Base-by-base conservation (phyloP, 2,888 invertebrate genomes). In the Ophioninae sp. region DNA sequence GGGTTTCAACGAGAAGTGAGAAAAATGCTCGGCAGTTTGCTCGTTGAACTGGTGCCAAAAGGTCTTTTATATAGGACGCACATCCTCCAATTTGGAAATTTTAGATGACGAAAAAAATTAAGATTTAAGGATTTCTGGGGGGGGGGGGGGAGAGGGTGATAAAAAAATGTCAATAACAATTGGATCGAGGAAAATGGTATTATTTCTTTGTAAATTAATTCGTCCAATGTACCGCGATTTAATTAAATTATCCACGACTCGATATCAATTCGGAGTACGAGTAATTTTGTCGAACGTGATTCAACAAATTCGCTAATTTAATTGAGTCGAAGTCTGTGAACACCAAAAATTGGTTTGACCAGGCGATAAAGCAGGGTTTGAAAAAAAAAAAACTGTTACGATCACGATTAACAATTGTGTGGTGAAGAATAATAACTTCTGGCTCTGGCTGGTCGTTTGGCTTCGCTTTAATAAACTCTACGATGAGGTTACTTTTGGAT, bases 1-100 rank as follows among this genome's bases (percentile, higher is more conserved):
- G 41, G 22, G n/a, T 41, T 7, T 39, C 22, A 10, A 20, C 71
- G 41, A 39, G 51, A 51, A 65, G 51, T 59, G 41, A 51, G 71
- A 17, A 67, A 75, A 74, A 67, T 74, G 20, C 41, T 74, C 65
- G 64, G 39, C 37, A 81, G 59, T 75, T 67, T 69, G 74, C 44
- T 67, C 61, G 77, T 51, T 83, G 83, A 81, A 78, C 83, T 75
- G 78, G 77, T 81, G 83, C 83, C 81, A 83, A 37, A 58, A 44
- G 6, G 8, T 39, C 61, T 39, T 69, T 8, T 23, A 61, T 68
- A 17, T 8, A 0, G 44, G 37, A 30, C 41, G 13, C 17, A 74
- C 73, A 77, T 65, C 51, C 63, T 71, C 64, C 30, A 67, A 81
- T 78, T 83, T 77, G 77, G 39, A 74, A 51, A 79, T 79, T 75